phyloP scores from a whole-genome alignment of 2,113 vertebrate species.

The Alethe castanea region DNA sequence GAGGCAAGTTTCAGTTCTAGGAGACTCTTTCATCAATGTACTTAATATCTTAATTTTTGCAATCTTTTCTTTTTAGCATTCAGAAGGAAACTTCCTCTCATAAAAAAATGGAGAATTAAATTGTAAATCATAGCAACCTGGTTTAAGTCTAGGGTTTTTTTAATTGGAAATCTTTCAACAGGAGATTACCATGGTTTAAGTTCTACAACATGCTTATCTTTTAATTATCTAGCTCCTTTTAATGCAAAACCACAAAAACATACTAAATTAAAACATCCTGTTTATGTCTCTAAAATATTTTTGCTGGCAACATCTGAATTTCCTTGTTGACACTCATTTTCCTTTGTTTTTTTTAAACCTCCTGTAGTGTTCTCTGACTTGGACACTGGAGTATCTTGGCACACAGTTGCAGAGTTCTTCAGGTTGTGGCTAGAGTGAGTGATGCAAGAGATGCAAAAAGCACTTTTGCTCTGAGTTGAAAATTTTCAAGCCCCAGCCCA shows the following conservation, averaged over 20 bases:
- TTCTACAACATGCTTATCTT: neutral
- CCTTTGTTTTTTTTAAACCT: neutral
- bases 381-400: neutral
- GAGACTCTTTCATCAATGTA: neutral
- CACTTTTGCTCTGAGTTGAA: neutral
- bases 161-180: neutral
- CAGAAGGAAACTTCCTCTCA: neutral
- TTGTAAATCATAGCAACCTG: neutral
- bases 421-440: neutral
- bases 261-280: neutral
- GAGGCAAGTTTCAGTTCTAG: neutral
- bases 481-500: too few species aligned
- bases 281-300: neutral
- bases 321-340: neutral
- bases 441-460: neutral
- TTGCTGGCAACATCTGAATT: neutral
- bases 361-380: fast-evolving
- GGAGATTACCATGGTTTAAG: neutral
- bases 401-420: neutral
- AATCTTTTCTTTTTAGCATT: neutral
- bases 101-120: neutral
- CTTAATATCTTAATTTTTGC: neutral
- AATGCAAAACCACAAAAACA: neutral
- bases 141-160: neutral
- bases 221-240: neutral